These are phyloP conservation scores for Pilophorus perplexus DNA, from an alignment of 2,888 invertebrate genomes.

Conservation along the genomic window DNA sequence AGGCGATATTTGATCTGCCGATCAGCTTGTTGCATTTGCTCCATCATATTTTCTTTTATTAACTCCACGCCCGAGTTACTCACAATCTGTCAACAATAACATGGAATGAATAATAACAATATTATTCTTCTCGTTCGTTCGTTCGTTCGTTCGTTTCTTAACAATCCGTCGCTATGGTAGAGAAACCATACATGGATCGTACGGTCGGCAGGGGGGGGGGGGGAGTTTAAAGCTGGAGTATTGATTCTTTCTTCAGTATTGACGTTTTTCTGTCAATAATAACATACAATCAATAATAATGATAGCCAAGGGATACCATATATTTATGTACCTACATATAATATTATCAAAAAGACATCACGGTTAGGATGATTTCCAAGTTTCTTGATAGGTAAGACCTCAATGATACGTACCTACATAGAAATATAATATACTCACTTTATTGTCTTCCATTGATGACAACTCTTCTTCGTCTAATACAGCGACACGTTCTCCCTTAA, in stretches of 20 bases:
- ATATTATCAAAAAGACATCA: not conserved
- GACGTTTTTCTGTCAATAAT: too few species aligned
- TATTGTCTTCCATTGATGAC: not conserved
- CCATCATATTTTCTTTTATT: not conserved
- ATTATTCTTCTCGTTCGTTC: too few species aligned
- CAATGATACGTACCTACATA: not conserved
- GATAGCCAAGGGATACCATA: not conserved
- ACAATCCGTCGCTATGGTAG: too few species aligned
- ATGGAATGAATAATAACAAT: not conserved
- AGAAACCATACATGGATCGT: too few species aligned
- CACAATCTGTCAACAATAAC: constrained; percentile 8
- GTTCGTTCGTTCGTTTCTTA: too few species aligned
- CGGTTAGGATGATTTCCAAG: not conserved
- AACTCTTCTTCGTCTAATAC: not conserved
- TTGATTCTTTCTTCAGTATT: too few species aligned
- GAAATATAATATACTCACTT: not conserved
- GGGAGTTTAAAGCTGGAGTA: too few species aligned
- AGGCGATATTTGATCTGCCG: constrained; percentile 10
- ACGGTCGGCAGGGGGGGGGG: too few species aligned
- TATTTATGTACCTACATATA: not conserved
- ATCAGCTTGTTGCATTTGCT: constrained; percentile 5
- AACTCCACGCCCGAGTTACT: not conserved
- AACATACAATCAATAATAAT: too few species aligned
- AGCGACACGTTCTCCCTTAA: not conserved
- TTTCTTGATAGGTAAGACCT: not conserved